Evolutionary conservation across 2,113 vertebrate species (phyloP).

Genomic region (Callospermophilus lateralis): DNA sequence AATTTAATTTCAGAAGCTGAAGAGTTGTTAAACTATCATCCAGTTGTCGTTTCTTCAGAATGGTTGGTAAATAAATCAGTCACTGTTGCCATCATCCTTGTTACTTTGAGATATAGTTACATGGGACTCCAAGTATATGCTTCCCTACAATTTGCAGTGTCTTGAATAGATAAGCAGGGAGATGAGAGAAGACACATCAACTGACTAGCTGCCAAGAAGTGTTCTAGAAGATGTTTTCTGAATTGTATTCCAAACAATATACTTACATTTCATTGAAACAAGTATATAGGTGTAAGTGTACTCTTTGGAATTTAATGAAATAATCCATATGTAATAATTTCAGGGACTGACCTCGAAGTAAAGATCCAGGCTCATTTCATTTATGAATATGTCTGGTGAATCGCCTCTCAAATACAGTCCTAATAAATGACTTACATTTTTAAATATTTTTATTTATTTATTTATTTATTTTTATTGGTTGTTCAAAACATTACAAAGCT

Average conservation of each 20-base stretch:
- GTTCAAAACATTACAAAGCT: too few species aligned
- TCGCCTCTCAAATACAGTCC: not conserved
- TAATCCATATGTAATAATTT: not conserved
- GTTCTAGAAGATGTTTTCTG: not conserved
- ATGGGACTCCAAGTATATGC: not conserved
- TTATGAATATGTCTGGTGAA: not conserved
- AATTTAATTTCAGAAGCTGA: not conserved
- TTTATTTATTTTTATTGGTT: too few species aligned
- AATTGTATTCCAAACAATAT: not conserved
- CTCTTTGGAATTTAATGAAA: not conserved
- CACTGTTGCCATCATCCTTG: not conserved
- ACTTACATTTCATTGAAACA: not conserved
- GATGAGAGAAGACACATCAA: not conserved
- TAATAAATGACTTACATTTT: not conserved
- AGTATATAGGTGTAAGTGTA: not conserved
- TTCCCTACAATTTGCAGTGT: not conserved
- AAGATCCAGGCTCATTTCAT: constrained; percentile 27
- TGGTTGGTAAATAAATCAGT: not conserved
- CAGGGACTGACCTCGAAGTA: not conserved
- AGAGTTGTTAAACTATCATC: not conserved
- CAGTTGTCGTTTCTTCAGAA: not conserved
- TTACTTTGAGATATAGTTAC: not conserved
- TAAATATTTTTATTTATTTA: too few species aligned
- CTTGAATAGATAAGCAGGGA: not conserved
- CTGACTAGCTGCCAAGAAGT: not conserved